phyloP scores from a whole-genome alignment of 2,113 vertebrate genomes.

The Entomyzon cyanotis region DNA sequence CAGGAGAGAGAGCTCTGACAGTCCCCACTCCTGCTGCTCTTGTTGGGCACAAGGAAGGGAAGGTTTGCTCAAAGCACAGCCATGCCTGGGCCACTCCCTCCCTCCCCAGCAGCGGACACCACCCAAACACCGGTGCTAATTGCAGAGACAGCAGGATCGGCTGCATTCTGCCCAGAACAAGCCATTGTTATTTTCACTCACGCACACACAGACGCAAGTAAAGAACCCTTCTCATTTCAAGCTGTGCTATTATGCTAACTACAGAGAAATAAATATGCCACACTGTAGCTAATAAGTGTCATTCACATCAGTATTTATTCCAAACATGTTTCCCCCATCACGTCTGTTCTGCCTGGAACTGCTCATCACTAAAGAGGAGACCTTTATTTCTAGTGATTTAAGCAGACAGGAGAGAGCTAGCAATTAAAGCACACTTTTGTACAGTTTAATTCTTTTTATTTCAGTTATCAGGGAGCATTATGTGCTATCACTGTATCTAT shows the following conservation, averaged over 20 bases:
- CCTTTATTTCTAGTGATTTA: slow-evolving; percentile 46
- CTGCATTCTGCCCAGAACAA: background rate
- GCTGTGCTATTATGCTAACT: slow-evolving; percentile 56
- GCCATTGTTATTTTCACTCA: background rate
- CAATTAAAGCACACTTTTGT: slow-evolving; percentile 55
- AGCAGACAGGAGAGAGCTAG: slow-evolving; percentile 33
- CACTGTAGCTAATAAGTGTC: slow-evolving; percentile 33
- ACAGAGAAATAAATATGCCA: slow-evolving; percentile 52
- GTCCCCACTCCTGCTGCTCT: background rate
- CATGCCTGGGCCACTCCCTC: background rate
- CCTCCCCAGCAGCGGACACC: background rate
- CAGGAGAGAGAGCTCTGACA: background rate
- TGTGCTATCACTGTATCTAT: background rate
- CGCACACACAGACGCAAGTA: background rate
- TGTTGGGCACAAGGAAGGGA: background rate
- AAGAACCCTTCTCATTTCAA: slow-evolving; percentile 26
- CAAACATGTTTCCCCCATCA: slow-evolving; percentile 57
- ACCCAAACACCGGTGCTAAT: background rate
- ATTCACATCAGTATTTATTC: slow-evolving; percentile 65
- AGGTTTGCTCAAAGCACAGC: background rate
- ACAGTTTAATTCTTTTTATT: slow-evolving; percentile 46
- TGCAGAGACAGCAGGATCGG: background rate
- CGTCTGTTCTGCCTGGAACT: slow-evolving; percentile 30
- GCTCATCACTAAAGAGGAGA: slow-evolving; percentile 20
- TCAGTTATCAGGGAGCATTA: background rate